Base-by-base conservation (phyloP, 1,140 invertebrate genomes). In the Sycobia sp. region DNA sequence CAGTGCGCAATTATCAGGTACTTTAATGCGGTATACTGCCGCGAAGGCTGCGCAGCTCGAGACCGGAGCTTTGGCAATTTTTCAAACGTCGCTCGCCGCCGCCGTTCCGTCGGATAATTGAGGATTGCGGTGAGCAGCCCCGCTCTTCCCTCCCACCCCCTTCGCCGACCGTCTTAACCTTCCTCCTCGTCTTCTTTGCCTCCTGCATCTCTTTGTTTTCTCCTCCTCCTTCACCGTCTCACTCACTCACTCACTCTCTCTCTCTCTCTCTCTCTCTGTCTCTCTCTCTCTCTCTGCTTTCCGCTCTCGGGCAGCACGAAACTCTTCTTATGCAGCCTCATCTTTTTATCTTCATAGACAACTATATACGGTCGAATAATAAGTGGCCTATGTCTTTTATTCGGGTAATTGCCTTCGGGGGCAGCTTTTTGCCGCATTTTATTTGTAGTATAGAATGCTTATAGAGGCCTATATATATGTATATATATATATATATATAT, bases 1-100 rank as follows among this genome's bases (percentile, higher is more conserved):
- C 68, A 67, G 65, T 68, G 67, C 67, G 69, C 73, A 73, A 79
- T 78, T 76, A 76, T 78, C 77, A 77, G 74, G 71, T 72, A 77
- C 67, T 60, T 69, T 69, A 75, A 73, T 72, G 71, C 69, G 69
- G 55, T 57, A 67, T 49, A 67, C 62, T 25, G 66, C 65, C 29
- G 29, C 29, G n/a, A 67, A 47, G 62, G 51, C 36, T 20, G 50
- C 22, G 32, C 29, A 7, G 29, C 44, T 64, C 55, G 10, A 55
- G 10, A 46, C 67, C 68, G 53, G 50, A 68, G 67, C 65, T 68
- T 63, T 44, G 51, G 53, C 54, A 56, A 57, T 59, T 65, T 65
- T 65, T 65, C 56, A 61, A 61, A 34, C 50, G 34, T 29, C 54
- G 44, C 27, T 50, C 20, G 10, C 20, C 43, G 29, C 32, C n/a